Evolutionary conservation across 2,888 invertebrate species (phyloP).

Genomic region (Villa cingulata): DNA sequence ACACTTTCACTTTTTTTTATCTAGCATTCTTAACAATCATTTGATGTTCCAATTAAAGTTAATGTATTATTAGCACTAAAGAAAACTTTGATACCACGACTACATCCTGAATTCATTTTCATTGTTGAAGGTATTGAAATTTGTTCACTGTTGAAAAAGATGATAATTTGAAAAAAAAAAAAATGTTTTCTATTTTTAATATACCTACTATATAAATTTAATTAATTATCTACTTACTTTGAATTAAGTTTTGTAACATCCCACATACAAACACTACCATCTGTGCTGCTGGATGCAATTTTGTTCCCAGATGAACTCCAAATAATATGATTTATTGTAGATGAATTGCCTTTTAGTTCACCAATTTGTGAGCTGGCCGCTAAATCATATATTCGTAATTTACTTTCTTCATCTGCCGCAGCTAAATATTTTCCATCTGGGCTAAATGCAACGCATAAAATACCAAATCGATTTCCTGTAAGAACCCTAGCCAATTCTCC

Average conservation of each 20-base stretch:
- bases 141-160: conserved; percentile 7
- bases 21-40: neutral
- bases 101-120: conserved; percentile 13
- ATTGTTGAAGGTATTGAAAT: too few relatives aligned
- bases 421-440: conserved; percentile 73
- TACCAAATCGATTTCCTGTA: conserved; percentile 59
- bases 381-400: conserved; percentile 53
- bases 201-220: too few relatives aligned
- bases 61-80: conserved; percentile 27
- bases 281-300: conserved; percentile 54
- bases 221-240: neutral
- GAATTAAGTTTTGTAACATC: conserved; percentile 27
- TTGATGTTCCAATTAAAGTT: conserved; percentile 27
- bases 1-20: too few relatives aligned
- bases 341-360: conserved; percentile 46
- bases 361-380: conserved; percentile 43
- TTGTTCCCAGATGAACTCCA: conserved; percentile 45
- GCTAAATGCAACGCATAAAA: conserved; percentile 69
- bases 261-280: conserved; percentile 53
- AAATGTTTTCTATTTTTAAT: neutral
- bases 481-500: conserved; percentile 70
- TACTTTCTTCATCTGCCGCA: conserved; percentile 59
- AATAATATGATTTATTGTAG: conserved; percentile 41
- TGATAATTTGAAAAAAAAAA: conserved; percentile 1
- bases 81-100: conserved; percentile 18